Conservation (phyloP, 2,113 vertebrate genomes). For the Spea bombifrons region DNA sequence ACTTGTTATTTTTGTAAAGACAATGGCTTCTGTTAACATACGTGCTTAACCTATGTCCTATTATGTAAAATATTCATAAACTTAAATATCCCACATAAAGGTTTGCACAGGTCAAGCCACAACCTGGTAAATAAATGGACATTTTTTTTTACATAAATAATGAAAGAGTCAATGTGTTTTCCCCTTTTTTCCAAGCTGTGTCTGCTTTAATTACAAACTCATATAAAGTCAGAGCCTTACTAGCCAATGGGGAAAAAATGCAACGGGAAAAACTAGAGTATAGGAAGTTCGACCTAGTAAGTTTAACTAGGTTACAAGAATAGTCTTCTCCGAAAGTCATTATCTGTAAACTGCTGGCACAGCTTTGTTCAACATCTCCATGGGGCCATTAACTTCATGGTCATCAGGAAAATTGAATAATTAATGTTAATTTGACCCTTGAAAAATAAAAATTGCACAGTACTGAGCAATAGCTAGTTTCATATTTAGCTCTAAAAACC, state of each 20-base stretch:
- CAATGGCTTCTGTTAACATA: no score
- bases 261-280: neutral
- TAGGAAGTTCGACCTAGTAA: constrained; percentile 8
- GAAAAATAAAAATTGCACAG: constrained; percentile 39
- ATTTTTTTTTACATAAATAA: no score
- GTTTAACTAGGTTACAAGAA: constrained; percentile 24
- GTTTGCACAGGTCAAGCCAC: no score
- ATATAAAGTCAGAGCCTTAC: no score
- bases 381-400: constrained; percentile 44
- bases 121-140: no score
- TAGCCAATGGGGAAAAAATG: neutral
- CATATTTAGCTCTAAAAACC: constrained; percentile 2
- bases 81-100: no score
- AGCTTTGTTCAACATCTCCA: constrained; percentile 43
- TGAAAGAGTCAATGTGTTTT: no score
- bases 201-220: no score
- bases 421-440: constrained; percentile 38
- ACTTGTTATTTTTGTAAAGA: no score
- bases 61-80: no score
- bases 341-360: constrained; percentile 43
- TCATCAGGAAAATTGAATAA: constrained; percentile 44
- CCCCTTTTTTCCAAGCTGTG: no score
- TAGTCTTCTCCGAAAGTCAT: constrained; percentile 37
- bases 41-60: no score
- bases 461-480: constrained; percentile 17